phyloP scores from a whole-genome alignment of 2,797 vertebrate species.

The Chrosomus eos region DNA sequence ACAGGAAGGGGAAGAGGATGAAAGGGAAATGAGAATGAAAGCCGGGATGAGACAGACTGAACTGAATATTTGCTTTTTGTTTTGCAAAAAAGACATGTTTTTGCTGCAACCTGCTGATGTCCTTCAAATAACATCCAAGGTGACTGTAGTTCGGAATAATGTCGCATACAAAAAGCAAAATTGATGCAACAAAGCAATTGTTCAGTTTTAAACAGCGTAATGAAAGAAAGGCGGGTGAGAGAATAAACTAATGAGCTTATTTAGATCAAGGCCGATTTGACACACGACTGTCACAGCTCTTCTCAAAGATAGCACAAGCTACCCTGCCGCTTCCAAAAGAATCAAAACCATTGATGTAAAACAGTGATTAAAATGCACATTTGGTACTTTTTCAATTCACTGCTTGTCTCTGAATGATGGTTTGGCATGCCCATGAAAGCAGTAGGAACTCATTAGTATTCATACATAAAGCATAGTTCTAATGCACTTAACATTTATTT shows the following conservation, averaged over 20 bases:
- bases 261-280: constrained; percentile 47
- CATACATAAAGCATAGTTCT: constrained; percentile 9
- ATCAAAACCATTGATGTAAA: constrained; percentile 59
- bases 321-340: constrained; percentile 11
- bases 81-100: constrained; percentile 36
- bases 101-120: not conserved
- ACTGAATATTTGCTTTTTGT: constrained; percentile 11
- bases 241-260: constrained; percentile 41
- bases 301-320: not conserved
- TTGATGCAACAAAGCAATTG: constrained; percentile 30
- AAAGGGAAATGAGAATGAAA: constrained; percentile 19
- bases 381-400: constrained; percentile 57
- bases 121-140: constrained; percentile 36
- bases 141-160: constrained; percentile 11
- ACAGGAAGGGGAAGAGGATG: not conserved
- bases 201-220: not conserved
- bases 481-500: not conserved
- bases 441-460: not conserved
- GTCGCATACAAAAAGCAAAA: constrained; percentile 17
- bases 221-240: constrained; percentile 8
- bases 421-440: constrained; percentile 9
- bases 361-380: constrained; percentile 69
- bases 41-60: not conserved
- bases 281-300: constrained; percentile 20
- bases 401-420: constrained; percentile 47